Base-by-base conservation (phyloP, 2,797 vertebrate genomes). In the Pangasius larnaudii region DNA sequence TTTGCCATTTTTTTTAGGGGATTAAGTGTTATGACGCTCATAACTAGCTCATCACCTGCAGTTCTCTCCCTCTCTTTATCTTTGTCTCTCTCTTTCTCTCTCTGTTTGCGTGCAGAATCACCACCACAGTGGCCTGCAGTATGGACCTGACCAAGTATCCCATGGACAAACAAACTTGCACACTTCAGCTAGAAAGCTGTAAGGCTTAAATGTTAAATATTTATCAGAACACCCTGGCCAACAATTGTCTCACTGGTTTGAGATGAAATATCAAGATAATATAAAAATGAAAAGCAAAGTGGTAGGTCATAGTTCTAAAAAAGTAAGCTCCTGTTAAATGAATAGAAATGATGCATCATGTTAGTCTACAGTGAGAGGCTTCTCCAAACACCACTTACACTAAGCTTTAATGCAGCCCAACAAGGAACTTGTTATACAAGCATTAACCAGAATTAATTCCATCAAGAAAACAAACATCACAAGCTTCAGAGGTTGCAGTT, bases 131-230 rank as follows among this genome's bases (percentile, higher is more conserved):
- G 93, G 96, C 97, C 8, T 98, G 97, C 95, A 98, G 96, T 93
- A 98, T 98, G 98, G 97, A 98, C 91, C 95, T 98, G 91, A 98
- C 97, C 77, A 98, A 98, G 93, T 98, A 98, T 84, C 98, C 97
- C 0, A 98, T 98, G 97, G 97, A 98, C 94, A 98, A 97, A 91
- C 97, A 98, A 95, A 98, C 95, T 0, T 98, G 97, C 93, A 98
- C 96, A 27, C 95, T 98, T 78, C 97, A 98, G 95, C 96, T 98
- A 88, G 98, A 98, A 95, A 98, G 97, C 96, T 98, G 97, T 98
- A 96, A 97, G 97, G 86, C n/a, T 42, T 81, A 42, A 59, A 61
- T 24, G 0, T 53, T 19, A 78, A 78, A 78, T 78, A n/a, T 18
- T 77, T 51, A 49, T 2, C 24, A 18, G 3, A 75, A 75, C 7